Conservation (phyloP, 2,888 invertebrate genomes). For the Nomada goodeniana region DNA sequence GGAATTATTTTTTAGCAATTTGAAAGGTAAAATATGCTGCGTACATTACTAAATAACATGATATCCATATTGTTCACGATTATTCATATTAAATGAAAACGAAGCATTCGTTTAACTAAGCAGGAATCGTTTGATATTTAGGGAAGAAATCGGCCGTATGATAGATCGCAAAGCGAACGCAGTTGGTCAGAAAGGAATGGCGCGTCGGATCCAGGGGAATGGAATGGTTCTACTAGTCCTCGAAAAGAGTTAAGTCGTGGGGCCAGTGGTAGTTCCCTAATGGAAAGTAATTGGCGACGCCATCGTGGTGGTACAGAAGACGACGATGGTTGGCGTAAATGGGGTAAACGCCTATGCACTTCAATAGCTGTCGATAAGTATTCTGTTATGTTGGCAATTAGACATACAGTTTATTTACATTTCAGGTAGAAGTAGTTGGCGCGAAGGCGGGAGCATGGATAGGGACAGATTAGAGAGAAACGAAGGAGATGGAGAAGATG, state of each 20-base stretch:
- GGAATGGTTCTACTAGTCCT: conserved; percentile 86
- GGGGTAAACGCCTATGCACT: conserved; percentile 83
- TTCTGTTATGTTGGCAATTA: background rate
- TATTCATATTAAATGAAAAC: background rate
- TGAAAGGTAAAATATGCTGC: background rate
- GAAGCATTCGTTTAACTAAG: background rate
- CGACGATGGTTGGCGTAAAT: conserved; percentile 87
- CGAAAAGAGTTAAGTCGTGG: conserved; percentile 86
- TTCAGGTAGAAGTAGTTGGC: conserved; percentile 84
- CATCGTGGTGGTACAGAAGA: conserved; percentile 85
- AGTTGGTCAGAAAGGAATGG: conserved; percentile 87
- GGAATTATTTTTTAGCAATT: conserved; percentile 5
- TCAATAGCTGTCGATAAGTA: background rate
- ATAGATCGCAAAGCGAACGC: conserved; percentile 84
- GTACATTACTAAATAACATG: conserved; percentile 6
- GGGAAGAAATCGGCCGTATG: conserved; percentile 80
- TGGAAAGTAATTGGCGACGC: conserved; percentile 85
- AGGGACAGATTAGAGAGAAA: conserved; percentile 78
- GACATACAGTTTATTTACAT: conserved; percentile 18
- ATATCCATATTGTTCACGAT: background rate
- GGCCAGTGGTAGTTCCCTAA: conserved; percentile 82
- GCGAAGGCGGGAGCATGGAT: conserved; percentile 82
- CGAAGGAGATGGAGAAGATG: conserved; percentile 78
- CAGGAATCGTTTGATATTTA: conserved; percentile 55
- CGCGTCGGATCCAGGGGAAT: conserved; percentile 85